Evolutionary conservation across 1,140 invertebrate genomes (phyloP), one percentile per base, ranked within the genome.

Genomic region (Orchesella cincta): DNA sequence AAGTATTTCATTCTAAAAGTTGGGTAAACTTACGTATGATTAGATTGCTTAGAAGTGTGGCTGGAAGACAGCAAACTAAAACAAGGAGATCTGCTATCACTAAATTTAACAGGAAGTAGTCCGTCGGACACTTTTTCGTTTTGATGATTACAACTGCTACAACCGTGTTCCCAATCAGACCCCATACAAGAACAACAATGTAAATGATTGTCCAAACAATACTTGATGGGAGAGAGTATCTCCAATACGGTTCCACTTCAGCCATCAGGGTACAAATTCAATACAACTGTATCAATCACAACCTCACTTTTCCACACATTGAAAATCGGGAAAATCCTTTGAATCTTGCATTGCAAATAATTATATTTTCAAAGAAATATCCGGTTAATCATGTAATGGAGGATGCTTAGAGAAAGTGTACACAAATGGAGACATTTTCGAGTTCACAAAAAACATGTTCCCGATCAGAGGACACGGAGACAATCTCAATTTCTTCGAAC

Each of bases 91-190:
- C 96, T 74, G 96, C 95, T 23, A 97, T 89, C 0, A 96, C 96
- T 82, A 98, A 88, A 87, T 98, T 98, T 83, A 96, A 94, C 82
- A 98, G 96, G 87, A 98, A 97, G 86, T 94, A 96, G 87, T 98
- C 98, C 79, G 96, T 97, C 52, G 96, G 94, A 52, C 93, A 95
- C 77, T 93, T 88, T 94, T 96, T 96, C n/a, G 93, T 92, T 51
- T 93, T 90, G 83, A 92, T 91, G 71, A 97, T 93, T 70, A 97
- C 94, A 18, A 93, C 91, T 70, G 96, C 93, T 79, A 96, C 94
- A 83, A 95, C 94, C 84, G 91, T 91, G 85, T 97, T 97, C 46
- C 94, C 94, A 75, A 96, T 89, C 67, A 97, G 87, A 0, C 94
- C 94, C 64, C 95, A 90, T 16, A 93, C 88, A 83, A 96, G 95